These are phyloP conservation scores for Poliocrania exsul DNA, from an alignment of 2,797 vertebrate species.

Conservation along the genomic window DNA sequence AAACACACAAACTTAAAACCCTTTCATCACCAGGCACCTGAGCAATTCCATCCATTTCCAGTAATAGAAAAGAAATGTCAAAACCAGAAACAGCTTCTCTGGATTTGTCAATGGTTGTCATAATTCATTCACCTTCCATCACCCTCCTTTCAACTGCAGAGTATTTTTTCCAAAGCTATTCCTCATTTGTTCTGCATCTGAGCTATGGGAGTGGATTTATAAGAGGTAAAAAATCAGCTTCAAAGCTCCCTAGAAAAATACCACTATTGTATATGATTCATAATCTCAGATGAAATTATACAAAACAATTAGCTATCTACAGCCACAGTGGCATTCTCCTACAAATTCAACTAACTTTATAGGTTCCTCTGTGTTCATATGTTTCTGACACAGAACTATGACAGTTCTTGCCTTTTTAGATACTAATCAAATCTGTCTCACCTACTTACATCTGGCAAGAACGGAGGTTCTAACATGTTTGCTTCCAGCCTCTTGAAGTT, in stretches of 20 bases:
- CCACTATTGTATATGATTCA: background rate
- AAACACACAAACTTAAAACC: background rate
- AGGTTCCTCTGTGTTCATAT: background rate
- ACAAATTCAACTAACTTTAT: background rate
- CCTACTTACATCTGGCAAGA: slow-evolving; percentile 90
- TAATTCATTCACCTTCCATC: background rate
- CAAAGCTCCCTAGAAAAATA: background rate
- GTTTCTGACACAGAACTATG: background rate
- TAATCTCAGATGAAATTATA: background rate
- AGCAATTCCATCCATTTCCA: background rate
- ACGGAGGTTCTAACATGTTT: slow-evolving; percentile 89
- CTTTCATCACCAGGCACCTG: background rate
- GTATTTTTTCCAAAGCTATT: background rate
- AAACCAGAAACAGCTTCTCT: background rate
- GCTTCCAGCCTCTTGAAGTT: slow-evolving; percentile 92
- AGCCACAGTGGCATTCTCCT: background rate
- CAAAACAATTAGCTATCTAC: background rate
- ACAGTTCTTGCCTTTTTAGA: slow-evolving; percentile 28
- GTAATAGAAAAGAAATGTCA: background rate
- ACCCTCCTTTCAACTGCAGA: background rate
- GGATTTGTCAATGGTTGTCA: background rate
- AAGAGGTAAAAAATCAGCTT: background rate
- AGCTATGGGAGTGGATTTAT: background rate
- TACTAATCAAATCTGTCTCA: slow-evolving; percentile 70
- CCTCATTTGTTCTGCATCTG: background rate